phyloP scores from a whole-genome alignment of 2,888 invertebrate genomes.

The Meganola albula region DNA sequence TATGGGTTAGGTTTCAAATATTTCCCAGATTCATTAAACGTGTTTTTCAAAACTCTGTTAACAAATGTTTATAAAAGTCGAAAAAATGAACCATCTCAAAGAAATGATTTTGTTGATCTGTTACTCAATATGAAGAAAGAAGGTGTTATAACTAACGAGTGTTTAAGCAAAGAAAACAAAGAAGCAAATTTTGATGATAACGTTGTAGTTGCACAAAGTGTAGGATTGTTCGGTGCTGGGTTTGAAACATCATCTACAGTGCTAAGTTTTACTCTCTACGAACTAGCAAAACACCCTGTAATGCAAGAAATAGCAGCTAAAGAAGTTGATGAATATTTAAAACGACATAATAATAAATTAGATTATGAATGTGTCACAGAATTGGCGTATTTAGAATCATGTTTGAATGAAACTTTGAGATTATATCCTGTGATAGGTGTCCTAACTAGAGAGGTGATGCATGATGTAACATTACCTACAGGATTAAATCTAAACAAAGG shows the following conservation, averaged over 20 bases:
- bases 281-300: conserved; percentile 40
- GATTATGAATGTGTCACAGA: conserved; percentile 42
- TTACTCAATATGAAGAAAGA: conserved; percentile 38
- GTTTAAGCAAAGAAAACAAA: conserved; percentile 30
- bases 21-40: conserved; percentile 30
- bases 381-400: conserved; percentile 43
- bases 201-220: conserved; percentile 59
- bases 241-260: conserved; percentile 48
- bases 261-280: conserved; percentile 36
- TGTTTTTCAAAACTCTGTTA: conserved; percentile 37
- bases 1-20: conserved; percentile 34
- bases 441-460: conserved; percentile 42
- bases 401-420: conserved; percentile 44
- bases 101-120: conserved; percentile 48
- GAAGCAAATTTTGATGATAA: too few relatives aligned
- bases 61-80: conserved; percentile 34
- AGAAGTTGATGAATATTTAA: conserved; percentile 42
- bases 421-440: conserved; percentile 42
- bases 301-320: conserved; percentile 29
- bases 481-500: conserved; percentile 22
- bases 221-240: conserved; percentile 62
- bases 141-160: conserved; percentile 34
- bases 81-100: conserved; percentile 27
- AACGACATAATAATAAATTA: conserved; percentile 27
- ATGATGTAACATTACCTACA: conserved; percentile 20